A percentile compares a stretch with the other conserved stretches of the same genome.
Conservation (phyloP, 2,797 vertebrate genomes). For the Mustela erminea region DNA sequence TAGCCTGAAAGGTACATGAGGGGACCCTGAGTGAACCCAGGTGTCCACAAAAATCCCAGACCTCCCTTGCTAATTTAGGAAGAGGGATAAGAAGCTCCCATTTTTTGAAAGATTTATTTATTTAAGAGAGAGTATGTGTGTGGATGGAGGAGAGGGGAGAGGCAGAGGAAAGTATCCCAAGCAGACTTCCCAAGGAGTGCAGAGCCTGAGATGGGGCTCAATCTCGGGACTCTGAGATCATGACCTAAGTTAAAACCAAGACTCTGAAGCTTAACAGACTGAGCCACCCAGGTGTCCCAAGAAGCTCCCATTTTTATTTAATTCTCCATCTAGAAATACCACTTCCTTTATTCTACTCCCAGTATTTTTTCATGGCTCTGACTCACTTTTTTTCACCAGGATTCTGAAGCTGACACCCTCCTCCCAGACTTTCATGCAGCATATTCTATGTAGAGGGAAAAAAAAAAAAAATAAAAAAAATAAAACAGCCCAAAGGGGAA, state of each 20-base stretch:
- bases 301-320: background rate
- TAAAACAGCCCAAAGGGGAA: background rate
- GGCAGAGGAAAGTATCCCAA: background rate
- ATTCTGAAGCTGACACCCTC: background rate
- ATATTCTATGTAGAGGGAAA: background rate
- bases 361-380: background rate
- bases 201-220: background rate
- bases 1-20: background rate
- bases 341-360: background rate
- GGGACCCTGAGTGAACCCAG: background rate
- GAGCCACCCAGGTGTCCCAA: background rate
- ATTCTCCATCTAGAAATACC: background rate
- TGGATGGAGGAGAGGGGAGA: background rate
- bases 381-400: background rate
- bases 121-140: background rate
- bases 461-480: background rate
- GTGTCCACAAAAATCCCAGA: no score
- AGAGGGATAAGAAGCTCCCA: background rate
- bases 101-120: background rate
- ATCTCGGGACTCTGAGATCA: background rate
- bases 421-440: background rate
- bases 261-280: background rate
- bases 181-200: background rate
- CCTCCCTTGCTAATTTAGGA: background rate
- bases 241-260: background rate